Percentiles rank a stretch among this genome's conserved stretches.
These are phyloP conservation scores for Anas platyrhynchos DNA, from an alignment of 2,113 vertebrate genomes.

Conservation along the genomic window DNA sequence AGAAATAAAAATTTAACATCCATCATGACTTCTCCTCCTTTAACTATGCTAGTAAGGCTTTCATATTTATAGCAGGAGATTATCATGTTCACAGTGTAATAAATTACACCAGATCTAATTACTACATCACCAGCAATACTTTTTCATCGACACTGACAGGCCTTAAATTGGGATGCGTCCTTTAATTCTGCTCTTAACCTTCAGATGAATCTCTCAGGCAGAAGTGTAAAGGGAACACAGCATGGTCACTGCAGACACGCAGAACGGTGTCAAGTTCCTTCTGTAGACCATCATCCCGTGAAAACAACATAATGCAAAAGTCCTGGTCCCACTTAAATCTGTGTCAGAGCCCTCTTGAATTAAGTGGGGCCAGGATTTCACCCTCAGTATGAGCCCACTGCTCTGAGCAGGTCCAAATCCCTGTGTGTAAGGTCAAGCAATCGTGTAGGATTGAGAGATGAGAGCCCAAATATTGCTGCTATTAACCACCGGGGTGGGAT, in stretches of 20 bases:
- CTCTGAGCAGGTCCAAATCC: neutral
- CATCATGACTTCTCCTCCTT: constrained; percentile 58
- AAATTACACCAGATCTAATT: constrained; percentile 71
- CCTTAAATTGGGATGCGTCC: constrained; percentile 63
- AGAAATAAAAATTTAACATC: constrained; percentile 63
- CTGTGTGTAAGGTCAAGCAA: neutral
- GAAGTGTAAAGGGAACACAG: neutral
- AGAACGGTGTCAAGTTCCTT: neutral
- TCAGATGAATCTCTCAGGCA: constrained; percentile 30
- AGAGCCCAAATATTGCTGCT: neutral
- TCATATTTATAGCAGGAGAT: constrained; percentile 73
- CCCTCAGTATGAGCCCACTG: neutral
- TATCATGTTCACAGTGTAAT: constrained; percentile 61
- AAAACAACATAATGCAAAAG: neutral
- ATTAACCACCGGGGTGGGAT: neutral
- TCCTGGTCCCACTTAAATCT: neutral
- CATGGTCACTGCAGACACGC: neutral
- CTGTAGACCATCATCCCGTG: neutral
- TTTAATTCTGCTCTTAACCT: constrained; percentile 67
- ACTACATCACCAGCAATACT: constrained; percentile 67
- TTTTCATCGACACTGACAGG: constrained; percentile 66
- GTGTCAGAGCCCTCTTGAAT: neutral
- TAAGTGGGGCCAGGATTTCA: neutral
- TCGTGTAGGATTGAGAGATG: neutral
- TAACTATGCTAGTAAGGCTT: constrained; percentile 45